Conservation (phyloP, 23 tunicate genomes). For the Diplosoma virens region DNA sequence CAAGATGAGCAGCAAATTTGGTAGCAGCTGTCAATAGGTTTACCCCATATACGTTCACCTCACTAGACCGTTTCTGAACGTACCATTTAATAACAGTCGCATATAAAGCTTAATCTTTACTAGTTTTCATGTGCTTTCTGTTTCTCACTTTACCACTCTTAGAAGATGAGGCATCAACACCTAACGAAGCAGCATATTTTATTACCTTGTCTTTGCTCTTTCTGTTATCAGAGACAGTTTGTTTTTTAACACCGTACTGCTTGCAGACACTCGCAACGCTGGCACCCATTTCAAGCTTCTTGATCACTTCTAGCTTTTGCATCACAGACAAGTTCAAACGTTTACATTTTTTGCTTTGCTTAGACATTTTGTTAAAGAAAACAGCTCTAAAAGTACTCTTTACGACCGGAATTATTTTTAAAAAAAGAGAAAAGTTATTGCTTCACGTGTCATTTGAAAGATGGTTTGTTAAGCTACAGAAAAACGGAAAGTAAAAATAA, state of each 20-base stretch:
- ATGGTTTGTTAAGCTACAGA: too few relatives aligned
- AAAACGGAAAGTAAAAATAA: too few relatives aligned
- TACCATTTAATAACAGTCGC: constrained; percentile 3
- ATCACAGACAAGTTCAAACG: constrained; percentile 1
- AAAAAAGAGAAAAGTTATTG: too few relatives aligned
- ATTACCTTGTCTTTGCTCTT: constrained; percentile 8
- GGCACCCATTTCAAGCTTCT: not conserved
- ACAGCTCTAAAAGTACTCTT: not conserved
- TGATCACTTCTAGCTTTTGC: constrained; percentile 6
- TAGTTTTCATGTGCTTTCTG: constrained; percentile 9
- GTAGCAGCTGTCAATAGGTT: constrained; percentile 1
- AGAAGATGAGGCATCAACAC: not conserved
- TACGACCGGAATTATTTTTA: too few relatives aligned
- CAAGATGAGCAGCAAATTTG: constrained; percentile 24
- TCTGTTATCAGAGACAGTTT: not conserved
- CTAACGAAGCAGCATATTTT: not conserved
- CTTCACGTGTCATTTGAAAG: too few relatives aligned
- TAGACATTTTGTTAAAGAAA: not conserved
- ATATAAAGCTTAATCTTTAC: constrained; percentile 7
- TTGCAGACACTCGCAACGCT: constrained; percentile 10
- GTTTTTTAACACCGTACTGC: constrained; percentile 3
- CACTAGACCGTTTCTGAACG: constrained; percentile 5
- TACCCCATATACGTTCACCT: not conserved
- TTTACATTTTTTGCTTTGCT: not conserved
- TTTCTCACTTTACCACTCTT: not conserved